Conservation (phyloP, 2,888 invertebrate species). For the Drosophila mayaguana region DNA sequence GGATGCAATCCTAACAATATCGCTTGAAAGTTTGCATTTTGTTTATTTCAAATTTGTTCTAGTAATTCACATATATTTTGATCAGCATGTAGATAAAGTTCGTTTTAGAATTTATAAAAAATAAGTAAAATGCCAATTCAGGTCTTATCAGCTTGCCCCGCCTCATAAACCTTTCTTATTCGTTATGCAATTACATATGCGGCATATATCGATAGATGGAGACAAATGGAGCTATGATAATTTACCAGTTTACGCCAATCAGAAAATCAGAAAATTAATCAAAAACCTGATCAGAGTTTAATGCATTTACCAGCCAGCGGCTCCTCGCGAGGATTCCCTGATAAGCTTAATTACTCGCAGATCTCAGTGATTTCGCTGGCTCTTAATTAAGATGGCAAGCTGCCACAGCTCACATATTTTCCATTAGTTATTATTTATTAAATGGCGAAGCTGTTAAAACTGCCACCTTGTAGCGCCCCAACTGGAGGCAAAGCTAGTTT, state of each 20-base stretch:
- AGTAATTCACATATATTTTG: neutral
- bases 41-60: neutral
- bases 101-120: neutral
- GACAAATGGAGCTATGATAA: neutral
- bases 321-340: neutral
- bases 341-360: slow-evolving; percentile 49
- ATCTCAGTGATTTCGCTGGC: slow-evolving; percentile 39
- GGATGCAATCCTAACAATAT: too few relatives aligned
- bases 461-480: slow-evolving; percentile 44
- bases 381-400: slow-evolving; percentile 66
- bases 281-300: slow-evolving; percentile 38
- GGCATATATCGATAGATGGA: neutral
- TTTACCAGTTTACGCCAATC: slow-evolving; percentile 7
- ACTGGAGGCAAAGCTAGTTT: slow-evolving; percentile 44
- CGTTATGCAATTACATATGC: neutral
- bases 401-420: slow-evolving; percentile 68
- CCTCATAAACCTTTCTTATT: neutral
- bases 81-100: neutral
- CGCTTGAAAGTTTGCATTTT: too few relatives aligned
- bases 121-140: neutral
- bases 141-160: neutral
- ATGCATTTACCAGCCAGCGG: neutral
- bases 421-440: slow-evolving; percentile 79
- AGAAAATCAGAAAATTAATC: slow-evolving; percentile 20
- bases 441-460: slow-evolving; percentile 60